A percentile compares a stretch with the other conserved stretches of the same genome.
phyloP scores from a whole-genome alignment of 2,888 invertebrate genomes.

The Pimpla rufipes region DNA sequence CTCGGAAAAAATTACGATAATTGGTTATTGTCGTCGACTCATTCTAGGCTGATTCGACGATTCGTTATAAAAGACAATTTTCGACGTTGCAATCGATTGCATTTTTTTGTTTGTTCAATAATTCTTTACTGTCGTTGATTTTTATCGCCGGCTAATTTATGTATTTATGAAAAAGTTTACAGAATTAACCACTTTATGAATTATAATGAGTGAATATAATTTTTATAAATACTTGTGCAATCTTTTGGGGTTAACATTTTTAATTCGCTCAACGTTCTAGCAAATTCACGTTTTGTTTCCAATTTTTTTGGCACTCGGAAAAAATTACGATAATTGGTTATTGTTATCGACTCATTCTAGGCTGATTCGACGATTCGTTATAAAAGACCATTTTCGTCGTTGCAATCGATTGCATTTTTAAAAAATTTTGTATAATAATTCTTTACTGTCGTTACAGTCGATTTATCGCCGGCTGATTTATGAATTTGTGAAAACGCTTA shows the following conservation, averaged over 20 bases:
- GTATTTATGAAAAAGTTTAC: too few species aligned
- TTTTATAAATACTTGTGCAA: neutral
- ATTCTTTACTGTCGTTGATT: too few species aligned
- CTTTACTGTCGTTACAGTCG: too few species aligned
- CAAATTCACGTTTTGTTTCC: too few species aligned
- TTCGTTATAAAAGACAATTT: neutral
- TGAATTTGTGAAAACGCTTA: too few species aligned
- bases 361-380: neutral
- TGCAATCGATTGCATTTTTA: too few species aligned
- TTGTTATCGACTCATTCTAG: neutral
- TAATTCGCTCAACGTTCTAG: too few species aligned
- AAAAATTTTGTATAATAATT: neutral
- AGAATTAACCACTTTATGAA: too few species aligned
- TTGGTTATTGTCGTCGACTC: slow-evolving; percentile 28
- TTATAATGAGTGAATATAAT: neutral
- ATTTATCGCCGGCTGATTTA: too few species aligned
- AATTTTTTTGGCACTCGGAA: too few species aligned
- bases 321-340: neutral
- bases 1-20: neutral
- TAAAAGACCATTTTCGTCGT: too few species aligned
- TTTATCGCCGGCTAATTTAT: too few species aligned
- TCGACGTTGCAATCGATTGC: neutral
- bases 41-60: neutral
- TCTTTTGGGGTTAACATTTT: neutral
- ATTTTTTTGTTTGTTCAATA: neutral